phyloP scores from a whole-genome alignment of 2,888 invertebrate species.

The Platycnemis pennipes region DNA sequence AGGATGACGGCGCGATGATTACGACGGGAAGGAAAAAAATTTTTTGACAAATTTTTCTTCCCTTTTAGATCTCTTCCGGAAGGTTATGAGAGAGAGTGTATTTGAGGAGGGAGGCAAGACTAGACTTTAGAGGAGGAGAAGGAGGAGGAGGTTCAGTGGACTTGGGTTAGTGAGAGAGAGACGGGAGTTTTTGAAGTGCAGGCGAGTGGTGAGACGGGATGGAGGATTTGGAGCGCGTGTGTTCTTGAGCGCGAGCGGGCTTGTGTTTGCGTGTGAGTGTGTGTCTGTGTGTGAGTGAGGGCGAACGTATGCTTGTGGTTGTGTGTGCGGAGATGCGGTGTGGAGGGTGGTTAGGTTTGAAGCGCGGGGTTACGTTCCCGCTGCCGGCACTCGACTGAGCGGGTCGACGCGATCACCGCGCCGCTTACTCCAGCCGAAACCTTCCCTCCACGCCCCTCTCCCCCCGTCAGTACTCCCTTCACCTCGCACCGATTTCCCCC shows the following conservation, averaged over 20 bases:
- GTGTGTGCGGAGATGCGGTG: constrained; percentile 33
- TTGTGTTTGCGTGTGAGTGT: background rate
- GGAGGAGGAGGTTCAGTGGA: background rate
- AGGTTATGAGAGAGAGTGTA: background rate
- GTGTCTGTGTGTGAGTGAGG: background rate
- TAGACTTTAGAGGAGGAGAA: background rate
- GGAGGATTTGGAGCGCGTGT: background rate
- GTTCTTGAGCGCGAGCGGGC: background rate
- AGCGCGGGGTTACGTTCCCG: constrained; percentile 54
- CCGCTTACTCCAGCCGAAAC: constrained; percentile 29
- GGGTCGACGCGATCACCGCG: constrained; percentile 31
- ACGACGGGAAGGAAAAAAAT: background rate
- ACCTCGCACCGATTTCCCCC: background rate
- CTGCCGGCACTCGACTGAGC: constrained; percentile 68
- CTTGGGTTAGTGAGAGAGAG: background rate
- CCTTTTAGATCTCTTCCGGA: background rate
- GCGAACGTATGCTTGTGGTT: background rate
- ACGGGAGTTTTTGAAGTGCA: background rate
- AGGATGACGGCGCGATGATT: background rate
- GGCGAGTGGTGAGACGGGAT: background rate
- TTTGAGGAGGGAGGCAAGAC: background rate
- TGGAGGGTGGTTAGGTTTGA: constrained; percentile 45
- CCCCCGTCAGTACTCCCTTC: background rate
- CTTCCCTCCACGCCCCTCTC: background rate
- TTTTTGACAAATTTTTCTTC: background rate